Percentiles rank a stretch among this genome's conserved stretches.
Evolutionary conservation across 2,888 invertebrate genomes (phyloP).

Genomic region (Odontothrips loti): DNA sequence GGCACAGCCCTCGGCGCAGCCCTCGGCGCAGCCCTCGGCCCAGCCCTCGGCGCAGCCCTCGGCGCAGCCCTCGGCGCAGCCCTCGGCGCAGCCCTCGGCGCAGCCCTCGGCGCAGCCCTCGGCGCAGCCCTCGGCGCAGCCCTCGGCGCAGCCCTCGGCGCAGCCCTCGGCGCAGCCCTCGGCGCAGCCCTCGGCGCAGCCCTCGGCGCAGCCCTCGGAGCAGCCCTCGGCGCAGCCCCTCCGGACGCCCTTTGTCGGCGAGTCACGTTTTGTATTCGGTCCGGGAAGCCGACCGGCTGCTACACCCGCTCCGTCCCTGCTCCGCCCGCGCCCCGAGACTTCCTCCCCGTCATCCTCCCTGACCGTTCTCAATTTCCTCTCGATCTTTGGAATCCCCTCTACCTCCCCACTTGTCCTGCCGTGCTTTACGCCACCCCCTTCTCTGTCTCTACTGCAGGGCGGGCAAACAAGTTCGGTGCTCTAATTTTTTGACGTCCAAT

Average conservation of each 20-base stretch:
- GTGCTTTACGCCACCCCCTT: neutral
- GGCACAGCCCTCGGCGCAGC: neutral
- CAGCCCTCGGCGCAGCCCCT: neutral
- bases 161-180: neutral
- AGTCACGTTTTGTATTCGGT: neutral
- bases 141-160: neutral
- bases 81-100: neutral
- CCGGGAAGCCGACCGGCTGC: neutral
- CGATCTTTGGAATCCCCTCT: neutral
- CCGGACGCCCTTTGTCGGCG: neutral
- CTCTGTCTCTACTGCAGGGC: neutral
- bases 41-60: neutral
- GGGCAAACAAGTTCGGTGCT: neutral
- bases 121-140: neutral
- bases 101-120: neutral
- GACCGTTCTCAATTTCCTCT: neutral
- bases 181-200: neutral
- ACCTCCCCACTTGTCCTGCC: no score
- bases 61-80: neutral
- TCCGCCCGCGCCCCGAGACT: neutral
- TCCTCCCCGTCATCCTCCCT: neutral
- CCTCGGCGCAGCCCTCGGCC: no score
- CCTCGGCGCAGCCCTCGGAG: neutral
- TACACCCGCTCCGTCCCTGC: neutral
- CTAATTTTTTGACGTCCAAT: neutral